Conservation (phyloP, 35 echinoderm and acorn worm genomes). For the Hemicentrotus pulcherrimus region DNA sequence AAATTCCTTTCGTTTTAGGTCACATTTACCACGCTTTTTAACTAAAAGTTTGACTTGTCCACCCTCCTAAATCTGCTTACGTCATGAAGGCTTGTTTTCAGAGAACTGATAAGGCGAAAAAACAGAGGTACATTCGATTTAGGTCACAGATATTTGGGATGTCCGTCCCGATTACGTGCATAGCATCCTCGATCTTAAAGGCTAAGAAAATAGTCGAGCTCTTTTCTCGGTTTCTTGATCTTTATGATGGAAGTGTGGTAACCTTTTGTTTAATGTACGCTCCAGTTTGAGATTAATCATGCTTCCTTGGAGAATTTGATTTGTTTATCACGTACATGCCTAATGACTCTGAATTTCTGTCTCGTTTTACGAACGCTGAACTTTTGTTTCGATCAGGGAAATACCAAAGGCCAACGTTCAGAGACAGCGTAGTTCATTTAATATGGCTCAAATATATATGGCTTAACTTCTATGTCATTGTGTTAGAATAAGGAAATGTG, state of each 20-base stretch:
- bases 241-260: no score
- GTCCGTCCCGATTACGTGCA: neutral
- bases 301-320: neutral
- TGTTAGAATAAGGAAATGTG: no score
- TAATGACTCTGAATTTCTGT: neutral
- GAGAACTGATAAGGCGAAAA: neutral
- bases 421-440: no score
- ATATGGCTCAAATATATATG: no score
- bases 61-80: neutral
- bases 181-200: neutral
- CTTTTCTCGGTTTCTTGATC: neutral
- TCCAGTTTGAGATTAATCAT: neutral
- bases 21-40: neutral
- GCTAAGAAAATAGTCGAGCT: neutral
- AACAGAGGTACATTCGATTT: neutral
- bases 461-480: no score
- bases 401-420: no score
- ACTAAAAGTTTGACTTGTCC: no score
- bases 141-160: neutral
- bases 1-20: neutral
- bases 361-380: neutral
- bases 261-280: neutral
- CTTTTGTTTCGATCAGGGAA: neutral
- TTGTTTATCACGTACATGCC: neutral
- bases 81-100: neutral